Evolutionary conservation across 2,797 vertebrate species (phyloP).

Genomic region (Stomatorhinus walkeri): DNA sequence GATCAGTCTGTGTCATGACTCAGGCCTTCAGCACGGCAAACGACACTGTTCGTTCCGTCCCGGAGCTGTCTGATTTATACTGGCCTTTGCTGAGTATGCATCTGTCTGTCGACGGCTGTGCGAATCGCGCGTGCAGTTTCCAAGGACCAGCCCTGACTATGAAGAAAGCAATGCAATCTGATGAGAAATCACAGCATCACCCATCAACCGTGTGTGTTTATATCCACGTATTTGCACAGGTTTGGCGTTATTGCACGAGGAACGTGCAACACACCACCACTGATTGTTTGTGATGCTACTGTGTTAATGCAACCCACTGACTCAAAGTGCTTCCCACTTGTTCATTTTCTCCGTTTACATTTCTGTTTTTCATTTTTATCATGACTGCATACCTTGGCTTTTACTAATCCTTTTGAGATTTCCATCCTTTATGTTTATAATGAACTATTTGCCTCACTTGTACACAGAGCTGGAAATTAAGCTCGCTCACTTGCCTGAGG

Average conservation of each 20-base stretch:
- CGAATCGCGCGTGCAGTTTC: background rate
- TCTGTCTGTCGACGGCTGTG: background rate
- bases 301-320: background rate
- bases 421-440: background rate
- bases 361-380: background rate
- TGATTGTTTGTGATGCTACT: background rate
- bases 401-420: background rate
- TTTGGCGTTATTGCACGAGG: background rate
- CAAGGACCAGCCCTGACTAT: background rate
- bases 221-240: background rate
- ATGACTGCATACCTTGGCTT: background rate
- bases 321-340: background rate
- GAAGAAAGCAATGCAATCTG: background rate
- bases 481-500: background rate
- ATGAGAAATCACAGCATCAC: background rate
- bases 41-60: background rate
- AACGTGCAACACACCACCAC: background rate
- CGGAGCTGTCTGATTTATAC: background rate
- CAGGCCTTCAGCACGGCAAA: background rate
- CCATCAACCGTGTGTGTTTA: background rate
- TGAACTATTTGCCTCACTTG: background rate
- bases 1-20: background rate
- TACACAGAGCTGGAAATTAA: background rate
- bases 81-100: background rate
- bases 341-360: background rate